A percentile compares a stretch with the other conserved stretches of the same genome.
Conservation (phyloP, 2,113 vertebrate genomes). For the Uria lomvia region DNA sequence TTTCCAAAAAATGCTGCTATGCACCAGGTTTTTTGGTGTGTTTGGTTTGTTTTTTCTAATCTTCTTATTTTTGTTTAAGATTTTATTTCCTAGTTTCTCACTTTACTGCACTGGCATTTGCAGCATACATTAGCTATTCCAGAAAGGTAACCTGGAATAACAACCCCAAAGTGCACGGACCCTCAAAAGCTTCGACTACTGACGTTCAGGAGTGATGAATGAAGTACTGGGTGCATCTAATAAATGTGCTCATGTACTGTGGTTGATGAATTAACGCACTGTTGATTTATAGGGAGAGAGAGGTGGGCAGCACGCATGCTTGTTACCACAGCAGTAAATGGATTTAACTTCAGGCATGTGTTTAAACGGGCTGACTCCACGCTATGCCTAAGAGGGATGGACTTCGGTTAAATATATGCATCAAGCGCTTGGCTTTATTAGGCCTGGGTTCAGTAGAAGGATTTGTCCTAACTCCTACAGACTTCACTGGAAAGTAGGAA, state of each 20-base stretch:
- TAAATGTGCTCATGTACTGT: neutral
- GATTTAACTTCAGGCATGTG: neutral
- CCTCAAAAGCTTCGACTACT: neutral
- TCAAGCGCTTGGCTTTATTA: neutral
- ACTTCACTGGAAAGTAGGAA: neutral
- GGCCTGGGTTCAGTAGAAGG: neutral
- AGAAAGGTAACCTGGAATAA: neutral
- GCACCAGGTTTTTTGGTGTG: neutral
- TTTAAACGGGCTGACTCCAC: neutral
- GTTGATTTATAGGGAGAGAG: neutral
- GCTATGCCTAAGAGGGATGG: neutral
- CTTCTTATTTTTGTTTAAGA: neutral
- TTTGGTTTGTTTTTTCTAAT: neutral
- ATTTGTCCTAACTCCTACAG: neutral
- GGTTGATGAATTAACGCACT: neutral
- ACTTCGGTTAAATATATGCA: neutral
- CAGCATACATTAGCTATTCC: neutral
- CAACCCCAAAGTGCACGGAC: accelerated
- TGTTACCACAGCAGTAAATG: neutral
- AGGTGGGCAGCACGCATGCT: neutral
- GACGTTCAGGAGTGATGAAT: neutral
- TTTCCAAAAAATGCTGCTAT: neutral
- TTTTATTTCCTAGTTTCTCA: neutral
- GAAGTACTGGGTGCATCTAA: neutral
- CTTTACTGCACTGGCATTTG: neutral